Evolutionary conservation across 2,888 invertebrate genomes (phyloP).

Genomic region (Actias luna): DNA sequence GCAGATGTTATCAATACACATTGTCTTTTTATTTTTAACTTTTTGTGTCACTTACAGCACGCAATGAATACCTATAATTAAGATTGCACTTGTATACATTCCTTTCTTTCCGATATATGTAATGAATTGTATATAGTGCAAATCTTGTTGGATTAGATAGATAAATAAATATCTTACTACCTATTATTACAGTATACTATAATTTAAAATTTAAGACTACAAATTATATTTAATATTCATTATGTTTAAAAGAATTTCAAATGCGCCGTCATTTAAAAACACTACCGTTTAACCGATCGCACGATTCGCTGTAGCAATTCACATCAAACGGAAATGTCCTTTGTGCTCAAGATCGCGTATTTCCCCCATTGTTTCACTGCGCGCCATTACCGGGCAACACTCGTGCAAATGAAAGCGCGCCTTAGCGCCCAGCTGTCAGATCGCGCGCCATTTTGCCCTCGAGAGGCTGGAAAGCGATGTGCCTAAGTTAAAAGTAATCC

Average conservation of each 20-base stretch:
- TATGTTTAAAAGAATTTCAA: background rate
- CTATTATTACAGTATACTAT: too few relatives aligned
- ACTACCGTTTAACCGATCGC: background rate
- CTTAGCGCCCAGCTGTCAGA: slow-evolving; percentile 63
- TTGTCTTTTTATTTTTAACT: too few relatives aligned
- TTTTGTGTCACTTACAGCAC: too few relatives aligned
- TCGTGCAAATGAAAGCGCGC: slow-evolving; percentile 59
- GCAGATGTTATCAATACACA: too few relatives aligned
- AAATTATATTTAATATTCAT: background rate
- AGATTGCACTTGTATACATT: too few relatives aligned
- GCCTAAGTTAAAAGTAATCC: slow-evolving; percentile 39
- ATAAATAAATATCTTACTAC: too few relatives aligned
- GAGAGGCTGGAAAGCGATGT: slow-evolving; percentile 44
- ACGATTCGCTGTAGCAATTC: slow-evolving; percentile 50
- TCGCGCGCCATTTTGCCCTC: slow-evolving; percentile 67
- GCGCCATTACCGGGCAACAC: slow-evolving; percentile 73
- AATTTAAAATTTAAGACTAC: too few relatives aligned
- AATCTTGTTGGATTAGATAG: too few relatives aligned
- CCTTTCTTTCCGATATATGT: too few relatives aligned
- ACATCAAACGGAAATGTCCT: slow-evolving; percentile 71
- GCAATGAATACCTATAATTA: too few relatives aligned
- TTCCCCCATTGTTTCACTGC: slow-evolving; percentile 68
- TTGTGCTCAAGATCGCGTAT: slow-evolving; percentile 62
- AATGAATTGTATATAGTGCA: too few relatives aligned
- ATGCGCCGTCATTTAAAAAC: background rate